Conservation (phyloP, 2,113 vertebrate species). For the Eublepharis macularius region DNA sequence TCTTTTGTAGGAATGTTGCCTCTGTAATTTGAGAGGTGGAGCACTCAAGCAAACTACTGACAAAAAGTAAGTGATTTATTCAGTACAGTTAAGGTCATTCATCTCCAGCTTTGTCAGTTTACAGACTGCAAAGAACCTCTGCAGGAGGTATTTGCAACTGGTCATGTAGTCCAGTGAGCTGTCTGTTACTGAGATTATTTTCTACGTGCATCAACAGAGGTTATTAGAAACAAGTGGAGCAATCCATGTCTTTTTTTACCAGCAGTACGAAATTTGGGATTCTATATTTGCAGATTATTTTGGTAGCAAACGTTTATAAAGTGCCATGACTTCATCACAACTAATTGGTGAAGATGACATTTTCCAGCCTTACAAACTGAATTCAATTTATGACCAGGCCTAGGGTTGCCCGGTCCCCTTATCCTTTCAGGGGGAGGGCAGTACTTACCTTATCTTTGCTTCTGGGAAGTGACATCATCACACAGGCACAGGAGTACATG, state of each 20-base stretch:
- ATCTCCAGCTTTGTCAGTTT: not conserved
- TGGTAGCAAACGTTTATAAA: not conserved
- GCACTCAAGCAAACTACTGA: conserved; percentile 93
- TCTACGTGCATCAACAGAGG: not conserved
- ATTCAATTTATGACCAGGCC: no score
- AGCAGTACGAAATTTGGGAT: not conserved
- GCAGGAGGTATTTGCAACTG: not conserved
- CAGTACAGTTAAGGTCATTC: not conserved
- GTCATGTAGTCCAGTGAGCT: not conserved
- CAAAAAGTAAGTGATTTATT: conserved; percentile 83
- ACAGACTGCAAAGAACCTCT: not conserved
- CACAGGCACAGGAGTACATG: no score
- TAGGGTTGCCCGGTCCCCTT: no score
- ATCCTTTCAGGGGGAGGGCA: no score
- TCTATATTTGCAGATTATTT: not conserved
- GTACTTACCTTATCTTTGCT: no score
- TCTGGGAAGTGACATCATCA: no score
- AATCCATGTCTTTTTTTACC: not conserved
- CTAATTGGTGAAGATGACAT: no score
- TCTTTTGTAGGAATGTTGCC: conserved; percentile 91
- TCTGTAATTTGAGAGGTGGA: conserved; percentile 96
- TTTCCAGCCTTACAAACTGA: no score
- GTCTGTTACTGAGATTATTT: not conserved
- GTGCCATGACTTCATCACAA: no score
- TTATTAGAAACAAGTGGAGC: not conserved